Evolutionary conservation across 2,888 invertebrate genomes (phyloP).

Genomic region (Aphelenchoides bicaudatus): DNA sequence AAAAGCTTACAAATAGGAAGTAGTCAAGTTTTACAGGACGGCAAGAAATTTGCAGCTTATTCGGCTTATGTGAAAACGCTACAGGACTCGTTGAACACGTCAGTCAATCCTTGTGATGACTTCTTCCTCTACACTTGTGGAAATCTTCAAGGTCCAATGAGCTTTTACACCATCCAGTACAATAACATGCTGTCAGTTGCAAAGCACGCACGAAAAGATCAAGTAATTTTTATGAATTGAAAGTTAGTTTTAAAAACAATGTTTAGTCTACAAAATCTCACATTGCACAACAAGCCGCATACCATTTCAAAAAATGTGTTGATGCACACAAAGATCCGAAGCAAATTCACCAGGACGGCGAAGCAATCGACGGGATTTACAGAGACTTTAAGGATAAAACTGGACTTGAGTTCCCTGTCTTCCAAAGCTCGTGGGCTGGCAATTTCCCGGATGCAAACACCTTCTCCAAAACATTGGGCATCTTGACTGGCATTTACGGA

Average conservation of each 20-base stretch:
- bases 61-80: neutral
- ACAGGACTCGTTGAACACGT: neutral
- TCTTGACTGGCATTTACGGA: conserved; percentile 17
- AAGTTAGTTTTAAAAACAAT: neutral
- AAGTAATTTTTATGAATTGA: neutral
- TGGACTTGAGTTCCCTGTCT: conserved; percentile 22
- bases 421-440: neutral
- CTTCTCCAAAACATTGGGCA: conserved; percentile 14
- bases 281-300: conserved; percentile 4
- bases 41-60: neutral
- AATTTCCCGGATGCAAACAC: neutral
- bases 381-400: conserved; percentile 2
- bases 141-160: neutral
- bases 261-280: neutral
- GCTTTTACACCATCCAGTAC: neutral
- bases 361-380: neutral
- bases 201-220: neutral
- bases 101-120: conserved; percentile 9
- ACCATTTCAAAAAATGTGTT: conserved; percentile 14
- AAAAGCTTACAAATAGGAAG: no score
- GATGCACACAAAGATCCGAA: neutral
- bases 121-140: conserved; percentile 5
- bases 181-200: neutral
- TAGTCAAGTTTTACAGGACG: no score
- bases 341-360: conserved; percentile 14